phyloP scores from a whole-genome alignment of 2,797 vertebrate species.

The Valencia hispanica region DNA sequence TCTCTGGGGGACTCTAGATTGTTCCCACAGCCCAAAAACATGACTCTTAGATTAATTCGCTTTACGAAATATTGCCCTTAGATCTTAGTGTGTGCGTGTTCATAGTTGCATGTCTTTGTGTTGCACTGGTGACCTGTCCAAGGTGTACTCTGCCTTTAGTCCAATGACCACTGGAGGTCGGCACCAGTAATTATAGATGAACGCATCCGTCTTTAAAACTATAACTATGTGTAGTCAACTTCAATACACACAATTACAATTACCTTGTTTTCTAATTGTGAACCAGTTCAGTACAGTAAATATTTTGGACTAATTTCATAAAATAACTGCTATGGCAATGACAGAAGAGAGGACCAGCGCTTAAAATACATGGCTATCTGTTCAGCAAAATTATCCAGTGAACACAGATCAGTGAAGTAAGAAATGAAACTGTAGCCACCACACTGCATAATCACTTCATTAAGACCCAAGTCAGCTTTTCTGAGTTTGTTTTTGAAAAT shows the following conservation, averaged over 20 bases:
- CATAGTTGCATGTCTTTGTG: no score
- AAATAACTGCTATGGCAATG: neutral
- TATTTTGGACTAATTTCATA: neutral
- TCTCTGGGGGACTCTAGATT: no score
- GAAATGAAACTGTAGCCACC: conserved; percentile 11
- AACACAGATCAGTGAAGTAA: neutral
- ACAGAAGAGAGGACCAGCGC: neutral
- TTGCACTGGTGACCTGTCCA: no score
- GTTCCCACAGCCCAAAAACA: no score
- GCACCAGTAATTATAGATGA: neutral
- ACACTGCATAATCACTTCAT: conserved; percentile 9
- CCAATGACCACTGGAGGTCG: neutral
- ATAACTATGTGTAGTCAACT: neutral
- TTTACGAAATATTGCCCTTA: no score
- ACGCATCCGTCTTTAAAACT: neutral
- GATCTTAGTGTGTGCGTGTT: no score
- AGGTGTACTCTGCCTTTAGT: no score
- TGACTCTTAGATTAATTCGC: no score
- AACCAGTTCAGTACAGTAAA: neutral
- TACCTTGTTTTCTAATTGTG: neutral
- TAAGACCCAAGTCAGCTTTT: conserved; percentile 9
- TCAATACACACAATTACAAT: neutral
- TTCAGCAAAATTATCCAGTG: neutral
- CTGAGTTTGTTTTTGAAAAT: conserved; percentile 1
- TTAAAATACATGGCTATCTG: neutral